Evolutionary conservation across 2,797 vertebrate genomes (phyloP).

Genomic region (Pristis pectinata): DNA sequence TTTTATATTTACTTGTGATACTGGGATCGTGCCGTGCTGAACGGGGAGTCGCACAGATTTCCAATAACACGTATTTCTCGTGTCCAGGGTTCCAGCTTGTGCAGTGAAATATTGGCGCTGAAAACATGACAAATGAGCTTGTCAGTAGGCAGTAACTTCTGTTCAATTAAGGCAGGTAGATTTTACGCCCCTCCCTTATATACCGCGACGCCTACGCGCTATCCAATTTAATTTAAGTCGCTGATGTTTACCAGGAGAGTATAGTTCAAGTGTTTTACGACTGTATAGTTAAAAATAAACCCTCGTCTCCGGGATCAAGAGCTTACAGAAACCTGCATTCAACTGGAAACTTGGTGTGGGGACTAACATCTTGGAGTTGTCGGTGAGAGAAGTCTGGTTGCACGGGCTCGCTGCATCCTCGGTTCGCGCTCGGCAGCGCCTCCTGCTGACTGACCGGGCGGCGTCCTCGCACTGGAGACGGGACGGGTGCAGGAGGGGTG

Average conservation of each 20-base stretch:
- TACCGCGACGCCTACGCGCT: background rate
- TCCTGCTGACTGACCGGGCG: background rate
- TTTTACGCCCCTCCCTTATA: background rate
- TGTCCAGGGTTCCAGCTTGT: background rate
- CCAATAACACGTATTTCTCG: background rate
- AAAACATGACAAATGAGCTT: constrained; percentile 21
- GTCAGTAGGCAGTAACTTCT: constrained; percentile 34
- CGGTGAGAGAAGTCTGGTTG: background rate
- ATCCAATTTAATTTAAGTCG: background rate
- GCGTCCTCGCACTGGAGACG: background rate
- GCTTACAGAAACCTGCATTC: background rate
- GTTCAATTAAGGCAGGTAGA: constrained; percentile 25
- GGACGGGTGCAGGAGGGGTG: background rate
- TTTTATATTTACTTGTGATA: background rate
- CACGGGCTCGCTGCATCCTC: too few species aligned
- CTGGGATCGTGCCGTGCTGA: too few species aligned
- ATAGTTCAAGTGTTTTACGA: background rate
- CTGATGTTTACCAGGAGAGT: background rate
- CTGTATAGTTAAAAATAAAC: background rate
- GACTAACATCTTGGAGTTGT: background rate
- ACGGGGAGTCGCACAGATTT: background rate
- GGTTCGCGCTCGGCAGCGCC: background rate
- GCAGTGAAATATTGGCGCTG: constrained; percentile 28
- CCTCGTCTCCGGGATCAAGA: background rate
- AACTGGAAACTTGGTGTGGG: background rate